Evolutionary conservation across 2,888 invertebrate genomes (phyloP), one percentile per base, ranked within the genome.

Genomic region (Atherix ibis): DNA sequence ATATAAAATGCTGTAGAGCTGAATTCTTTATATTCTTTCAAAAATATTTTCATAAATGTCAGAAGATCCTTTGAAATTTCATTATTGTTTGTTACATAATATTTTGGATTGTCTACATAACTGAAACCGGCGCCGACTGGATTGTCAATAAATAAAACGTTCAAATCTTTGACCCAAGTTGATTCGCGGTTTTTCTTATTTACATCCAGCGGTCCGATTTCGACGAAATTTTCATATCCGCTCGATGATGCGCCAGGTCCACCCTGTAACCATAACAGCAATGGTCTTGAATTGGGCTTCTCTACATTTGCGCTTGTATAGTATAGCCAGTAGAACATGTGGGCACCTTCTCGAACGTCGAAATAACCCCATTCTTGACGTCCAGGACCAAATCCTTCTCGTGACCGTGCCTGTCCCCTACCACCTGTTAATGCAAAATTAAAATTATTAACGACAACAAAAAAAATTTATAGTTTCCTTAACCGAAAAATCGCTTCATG

Each of bases 81-180:
- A 4, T 54, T 49, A 41, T 75, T 73, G 24, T 65, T 67, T 13
- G 49, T 64, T 0, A 71, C 58, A 16, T 62, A 62, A 5, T 57
- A 62, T 9, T 46, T 40, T 2, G 46, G 43, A n/a, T 63, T 50
- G 3, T 76, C 72, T 0, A 73, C 75, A 48, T 78, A 82, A 53
- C 84, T 84, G 57, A 66, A 85, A 1, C 87, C 87, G 1, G 79
- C 66, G 2, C 85, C 85, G 1, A 85, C 83, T 5, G 87, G 85
- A 54, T 83, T 84, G 51, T 87, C 87, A 29, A 87, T 67, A 52
- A 82, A 84, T 10, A 87, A 57, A 1, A 85, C 67, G 52, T 82
- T 84, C 46, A 74, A 79, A 41, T 73, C 64, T 41, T 56, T 54
- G 52, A 77, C 77, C 81, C 82, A 82, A 24, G 78, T 71, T 32